A percentile compares a stretch with the other conserved stretches of the same genome.
phyloP scores from a whole-genome alignment of 2,113 vertebrate genomes.

The Mirounga angustirostris region DNA sequence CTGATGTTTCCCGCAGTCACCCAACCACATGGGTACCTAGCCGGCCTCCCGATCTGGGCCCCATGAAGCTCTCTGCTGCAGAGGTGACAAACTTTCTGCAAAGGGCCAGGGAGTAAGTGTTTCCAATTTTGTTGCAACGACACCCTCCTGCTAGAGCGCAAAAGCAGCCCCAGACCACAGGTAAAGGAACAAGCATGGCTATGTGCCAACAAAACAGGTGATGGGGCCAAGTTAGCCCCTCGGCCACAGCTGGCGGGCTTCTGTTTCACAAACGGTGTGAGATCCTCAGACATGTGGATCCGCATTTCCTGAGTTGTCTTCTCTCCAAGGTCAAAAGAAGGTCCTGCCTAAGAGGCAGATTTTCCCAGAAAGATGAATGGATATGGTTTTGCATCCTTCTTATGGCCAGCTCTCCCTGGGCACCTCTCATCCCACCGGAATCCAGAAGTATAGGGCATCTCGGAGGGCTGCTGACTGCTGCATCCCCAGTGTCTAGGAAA shows the following conservation, averaged over 20 bases:
- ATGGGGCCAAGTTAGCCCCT: rapidly evolving
- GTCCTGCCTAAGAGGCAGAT: background rate
- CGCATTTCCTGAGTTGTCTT: background rate
- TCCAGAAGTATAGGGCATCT: background rate
- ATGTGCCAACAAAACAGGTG: rapidly evolving
- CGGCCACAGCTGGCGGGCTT: rapidly evolving
- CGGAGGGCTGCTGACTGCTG: rapidly evolving
- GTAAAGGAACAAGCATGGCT: rapidly evolving
- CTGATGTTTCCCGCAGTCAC: background rate
- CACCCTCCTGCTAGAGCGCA: rapidly evolving
- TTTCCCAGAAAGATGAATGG: background rate
- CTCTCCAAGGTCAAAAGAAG: background rate
- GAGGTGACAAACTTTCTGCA: background rate
- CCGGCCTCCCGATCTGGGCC: background rate
- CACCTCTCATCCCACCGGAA: no score
- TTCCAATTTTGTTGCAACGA: background rate
- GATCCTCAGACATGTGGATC: rapidly evolving
- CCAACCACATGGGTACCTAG: rapidly evolving
- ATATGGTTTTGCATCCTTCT: background rate
- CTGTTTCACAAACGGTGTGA: background rate
- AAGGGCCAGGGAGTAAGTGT: background rate
- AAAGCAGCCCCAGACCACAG: background rate
- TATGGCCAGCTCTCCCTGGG: rapidly evolving
- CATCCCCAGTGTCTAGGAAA: background rate
- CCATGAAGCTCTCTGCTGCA: background rate